Base-by-base conservation (phyloP, 2,888 invertebrate species). In the Phanerotoma sp. region DNA sequence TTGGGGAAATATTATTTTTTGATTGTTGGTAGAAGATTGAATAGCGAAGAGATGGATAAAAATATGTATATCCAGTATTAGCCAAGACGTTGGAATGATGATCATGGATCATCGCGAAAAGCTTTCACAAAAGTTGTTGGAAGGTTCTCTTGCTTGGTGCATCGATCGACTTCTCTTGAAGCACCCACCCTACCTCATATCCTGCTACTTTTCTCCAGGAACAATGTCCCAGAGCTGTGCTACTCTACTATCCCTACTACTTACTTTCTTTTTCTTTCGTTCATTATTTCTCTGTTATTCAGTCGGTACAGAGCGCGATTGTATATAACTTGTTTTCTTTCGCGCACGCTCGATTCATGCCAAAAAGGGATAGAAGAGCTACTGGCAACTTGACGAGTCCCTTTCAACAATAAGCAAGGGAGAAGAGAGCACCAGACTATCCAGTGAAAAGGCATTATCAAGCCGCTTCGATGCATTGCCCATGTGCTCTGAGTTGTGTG, bases 141-240 rank as follows among this genome's bases (percentile, higher is more conserved):
- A 38, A 21, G 42, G 22, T 11, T n/a, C 44, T n/a, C n/a, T n/a
- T n/a, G n/a, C 47, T 42, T 37, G 60, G 48, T 57, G 57, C 55
- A 60, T 60, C 58, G 60, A 58, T 60, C 58, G 56, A 51, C 40
- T 40, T n/a, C n/a, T n/a, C n/a, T n/a, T n/a, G n/a, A n/a, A n/a
- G n/a, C n/a, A n/a, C n/a, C n/a, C n/a, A n/a, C n/a, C n/a, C 33
- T 47, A 42, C 56, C 60, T 52, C 55, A n/a, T n/a, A n/a, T n/a
- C 55, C 42, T 54, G 47, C 33, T 33, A 49, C 37, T 38, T 21
- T 54, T 25, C 51, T 22, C 35, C 33, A 22, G 37, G 47, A 45
- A 54, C 54, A 57, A 54, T 52, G 46, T 50, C 32, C 35, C 21
- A 45, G 13, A 47, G 46, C 22, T 35, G 21, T 20, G 25, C 18